Conservation (phyloP, 2,797 vertebrate genomes). For the Mareca strepera region DNA sequence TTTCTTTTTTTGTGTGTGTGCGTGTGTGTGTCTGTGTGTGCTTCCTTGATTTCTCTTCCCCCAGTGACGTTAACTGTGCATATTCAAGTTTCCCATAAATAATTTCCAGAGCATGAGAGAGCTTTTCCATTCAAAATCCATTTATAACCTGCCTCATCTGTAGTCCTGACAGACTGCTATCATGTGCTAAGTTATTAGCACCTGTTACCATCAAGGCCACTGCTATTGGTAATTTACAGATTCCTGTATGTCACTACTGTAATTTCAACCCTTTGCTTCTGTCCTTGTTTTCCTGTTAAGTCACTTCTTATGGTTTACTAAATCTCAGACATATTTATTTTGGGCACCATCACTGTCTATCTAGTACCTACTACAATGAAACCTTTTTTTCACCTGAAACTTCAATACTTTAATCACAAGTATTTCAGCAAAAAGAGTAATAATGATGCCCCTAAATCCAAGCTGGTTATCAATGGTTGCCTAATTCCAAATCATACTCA, state of each 20-base stretch:
- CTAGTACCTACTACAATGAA: background rate
- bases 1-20: too few relatives aligned
- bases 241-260: background rate
- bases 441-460: background rate
- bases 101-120: background rate
- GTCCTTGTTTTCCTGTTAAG: background rate
- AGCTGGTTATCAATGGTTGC: background rate
- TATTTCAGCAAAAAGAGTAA: background rate
- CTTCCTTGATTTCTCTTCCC: background rate
- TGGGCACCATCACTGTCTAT: background rate
- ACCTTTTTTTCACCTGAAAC: background rate
- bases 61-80: background rate
- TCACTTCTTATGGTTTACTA: background rate
- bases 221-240: background rate
- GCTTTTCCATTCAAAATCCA: background rate
- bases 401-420: background rate
- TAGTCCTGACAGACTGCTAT: background rate
- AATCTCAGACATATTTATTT: background rate
- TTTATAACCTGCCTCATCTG: background rate
- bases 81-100: background rate
- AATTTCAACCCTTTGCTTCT: background rate
- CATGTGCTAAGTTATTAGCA: background rate
- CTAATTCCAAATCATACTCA: background rate
- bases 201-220: background rate
- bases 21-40: too few relatives aligned